A percentile compares a stretch with the other conserved stretches of the same genome.
Conservation (phyloP, 2,888 invertebrate genomes). For the Frankliniella intonsa region DNA sequence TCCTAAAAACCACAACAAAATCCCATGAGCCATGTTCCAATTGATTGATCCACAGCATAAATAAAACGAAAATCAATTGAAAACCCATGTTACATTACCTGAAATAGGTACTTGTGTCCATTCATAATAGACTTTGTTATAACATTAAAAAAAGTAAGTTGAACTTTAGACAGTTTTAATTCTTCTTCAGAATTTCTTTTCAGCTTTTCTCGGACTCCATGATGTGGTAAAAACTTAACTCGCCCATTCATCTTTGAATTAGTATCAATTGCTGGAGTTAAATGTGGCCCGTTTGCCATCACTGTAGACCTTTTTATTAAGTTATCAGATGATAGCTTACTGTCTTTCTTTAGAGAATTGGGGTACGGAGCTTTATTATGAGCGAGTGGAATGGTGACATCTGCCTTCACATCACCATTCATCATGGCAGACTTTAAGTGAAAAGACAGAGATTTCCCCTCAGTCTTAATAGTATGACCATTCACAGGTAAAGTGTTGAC, state of each 20-base stretch:
- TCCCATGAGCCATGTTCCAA: neutral
- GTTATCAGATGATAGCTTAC: neutral
- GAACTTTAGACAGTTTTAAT: neutral
- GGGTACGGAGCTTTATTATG: neutral
- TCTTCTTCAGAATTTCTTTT: conserved; percentile 5
- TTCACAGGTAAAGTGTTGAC: neutral
- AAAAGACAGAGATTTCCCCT: neutral
- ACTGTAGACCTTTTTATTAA: neutral
- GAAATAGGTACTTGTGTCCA: neutral
- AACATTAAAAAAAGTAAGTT: neutral
- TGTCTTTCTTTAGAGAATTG: neutral
- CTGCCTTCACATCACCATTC: neutral
- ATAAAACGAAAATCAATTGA: neutral
- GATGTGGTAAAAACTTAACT: neutral
- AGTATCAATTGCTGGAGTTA: neutral
- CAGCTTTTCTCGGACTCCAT: neutral
- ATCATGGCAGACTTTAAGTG: neutral
- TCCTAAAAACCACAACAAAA: neutral
- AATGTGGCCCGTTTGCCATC: neutral
- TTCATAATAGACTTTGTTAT: neutral
- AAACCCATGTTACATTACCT: neutral
- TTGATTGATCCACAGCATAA: neutral
- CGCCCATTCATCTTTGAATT: neutral
- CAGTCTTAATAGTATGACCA: neutral
- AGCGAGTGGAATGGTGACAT: neutral